phyloP scores from a whole-genome alignment of 2,113 vertebrate genomes.

The Chloropsis hardwickii region DNA sequence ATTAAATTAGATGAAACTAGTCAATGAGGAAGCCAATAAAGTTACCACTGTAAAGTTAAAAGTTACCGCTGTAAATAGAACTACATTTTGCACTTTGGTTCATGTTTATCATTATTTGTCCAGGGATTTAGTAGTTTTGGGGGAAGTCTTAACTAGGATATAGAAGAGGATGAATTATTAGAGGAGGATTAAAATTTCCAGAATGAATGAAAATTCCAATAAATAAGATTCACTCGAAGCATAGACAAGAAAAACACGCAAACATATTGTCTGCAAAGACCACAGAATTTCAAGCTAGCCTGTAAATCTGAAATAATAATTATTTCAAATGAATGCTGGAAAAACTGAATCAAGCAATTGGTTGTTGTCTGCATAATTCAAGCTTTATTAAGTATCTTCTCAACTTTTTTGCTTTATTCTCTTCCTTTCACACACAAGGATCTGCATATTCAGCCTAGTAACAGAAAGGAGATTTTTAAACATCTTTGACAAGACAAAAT shows the following conservation, averaged over 20 bases:
- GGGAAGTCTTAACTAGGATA: not conserved
- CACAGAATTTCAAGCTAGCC: not conserved
- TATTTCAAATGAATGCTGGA: not conserved
- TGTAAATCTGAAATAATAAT: not conserved
- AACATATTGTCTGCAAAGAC: not conserved
- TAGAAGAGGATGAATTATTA: not conserved
- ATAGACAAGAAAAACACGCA: not conserved
- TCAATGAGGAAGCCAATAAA: not conserved
- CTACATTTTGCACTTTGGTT: not conserved
- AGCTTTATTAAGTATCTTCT: not conserved
- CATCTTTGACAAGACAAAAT: not conserved
- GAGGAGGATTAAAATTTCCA: not conserved
- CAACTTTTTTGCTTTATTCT: not conserved
- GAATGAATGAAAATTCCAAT: slow-evolving; percentile 15
- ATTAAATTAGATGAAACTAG: not conserved
- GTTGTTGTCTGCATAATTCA: not conserved
- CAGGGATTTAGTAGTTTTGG: not conserved
- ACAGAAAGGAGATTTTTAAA: not conserved
- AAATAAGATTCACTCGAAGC: not conserved
- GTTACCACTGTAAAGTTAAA: not conserved
- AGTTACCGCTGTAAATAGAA: not conserved
- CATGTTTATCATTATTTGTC: not conserved
- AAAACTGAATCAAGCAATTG: not conserved
- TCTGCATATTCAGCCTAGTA: not conserved
- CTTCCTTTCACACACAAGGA: not conserved